A percentile compares a stretch with the other conserved stretches of the same genome.
Evolutionary conservation across 2,888 invertebrate genomes (phyloP).

Genomic region (Gymnocheta viridis): DNA sequence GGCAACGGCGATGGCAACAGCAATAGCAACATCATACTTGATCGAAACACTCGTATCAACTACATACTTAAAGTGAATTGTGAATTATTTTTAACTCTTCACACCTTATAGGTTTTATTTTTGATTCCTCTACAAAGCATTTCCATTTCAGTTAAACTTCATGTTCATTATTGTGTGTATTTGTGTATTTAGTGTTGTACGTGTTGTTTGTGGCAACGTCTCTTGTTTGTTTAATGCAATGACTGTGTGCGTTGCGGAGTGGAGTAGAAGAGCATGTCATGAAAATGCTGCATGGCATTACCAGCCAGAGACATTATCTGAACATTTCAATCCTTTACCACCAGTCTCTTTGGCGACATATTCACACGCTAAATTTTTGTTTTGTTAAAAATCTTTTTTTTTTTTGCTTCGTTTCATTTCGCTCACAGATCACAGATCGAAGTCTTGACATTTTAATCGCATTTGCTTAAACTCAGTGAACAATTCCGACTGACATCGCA

Average conservation of each 20-base stretch:
- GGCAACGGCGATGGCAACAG: neutral
- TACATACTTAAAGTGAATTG: constrained; percentile 61
- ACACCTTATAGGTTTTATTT: constrained; percentile 53
- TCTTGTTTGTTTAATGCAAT: neutral
- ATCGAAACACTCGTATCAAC: constrained; percentile 26
- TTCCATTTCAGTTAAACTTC: constrained; percentile 46
- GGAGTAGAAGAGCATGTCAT: constrained; percentile 55
- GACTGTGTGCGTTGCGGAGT: constrained; percentile 22
- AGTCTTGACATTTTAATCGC: constrained; percentile 81
- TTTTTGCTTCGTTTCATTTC: constrained; percentile 48
- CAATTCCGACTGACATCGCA: constrained; percentile 76
- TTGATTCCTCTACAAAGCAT: constrained; percentile 17
- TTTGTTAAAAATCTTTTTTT: constrained; percentile 61
- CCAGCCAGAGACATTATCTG: constrained; percentile 64
- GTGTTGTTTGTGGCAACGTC: constrained; percentile 17
- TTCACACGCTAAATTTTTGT: constrained; percentile 66
- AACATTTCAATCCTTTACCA: constrained; percentile 69
- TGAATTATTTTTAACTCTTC: constrained; percentile 61
- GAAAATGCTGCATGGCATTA: constrained; percentile 59
- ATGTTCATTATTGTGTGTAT: constrained; percentile 34
- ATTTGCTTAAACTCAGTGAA: constrained; percentile 81
- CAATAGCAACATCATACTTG: constrained; percentile 23
- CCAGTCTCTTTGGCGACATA: constrained; percentile 70
- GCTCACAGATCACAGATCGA: constrained; percentile 72
- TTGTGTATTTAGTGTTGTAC: constrained; percentile 7